Conservation (phyloP, 2,797 vertebrate genomes). For the Ceyx erithaca region DNA sequence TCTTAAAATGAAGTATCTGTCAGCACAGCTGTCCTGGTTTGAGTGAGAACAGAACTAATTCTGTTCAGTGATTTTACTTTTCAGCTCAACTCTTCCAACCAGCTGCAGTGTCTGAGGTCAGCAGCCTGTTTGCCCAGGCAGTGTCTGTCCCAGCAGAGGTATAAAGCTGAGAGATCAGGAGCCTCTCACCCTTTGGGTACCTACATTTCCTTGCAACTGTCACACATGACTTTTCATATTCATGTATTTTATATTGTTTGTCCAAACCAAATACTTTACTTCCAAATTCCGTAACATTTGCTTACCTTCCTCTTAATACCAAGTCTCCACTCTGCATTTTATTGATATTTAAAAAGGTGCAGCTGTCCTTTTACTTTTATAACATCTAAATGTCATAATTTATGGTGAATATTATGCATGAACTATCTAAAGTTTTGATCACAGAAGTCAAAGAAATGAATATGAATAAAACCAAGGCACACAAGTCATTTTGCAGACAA, state of each 20-base stretch:
- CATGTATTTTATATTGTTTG: neutral
- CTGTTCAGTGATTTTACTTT: no score
- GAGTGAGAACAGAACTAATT: no score
- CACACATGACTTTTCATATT: neutral
- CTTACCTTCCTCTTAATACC: neutral
- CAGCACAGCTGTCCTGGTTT: neutral
- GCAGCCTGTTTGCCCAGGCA: no score
- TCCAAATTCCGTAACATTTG: neutral
- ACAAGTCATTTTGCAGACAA: neutral
- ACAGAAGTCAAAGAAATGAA: neutral
- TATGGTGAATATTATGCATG: neutral
- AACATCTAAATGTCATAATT: constrained; percentile 24
- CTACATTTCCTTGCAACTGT: neutral
- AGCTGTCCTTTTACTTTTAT: constrained; percentile 25
- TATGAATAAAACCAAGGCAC: neutral
- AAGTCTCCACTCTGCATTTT: neutral
- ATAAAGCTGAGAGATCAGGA: no score
- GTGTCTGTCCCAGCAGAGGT: no score
- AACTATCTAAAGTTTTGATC: neutral
- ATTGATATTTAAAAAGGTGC: constrained; percentile 26
- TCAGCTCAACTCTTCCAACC: no score
- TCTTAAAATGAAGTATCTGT: neutral
- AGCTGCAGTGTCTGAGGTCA: no score
- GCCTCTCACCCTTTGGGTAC: neutral
- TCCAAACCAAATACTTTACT: neutral